phyloP scores from a whole-genome alignment of 2,888 invertebrate genomes.

The Carcina quercana region DNA sequence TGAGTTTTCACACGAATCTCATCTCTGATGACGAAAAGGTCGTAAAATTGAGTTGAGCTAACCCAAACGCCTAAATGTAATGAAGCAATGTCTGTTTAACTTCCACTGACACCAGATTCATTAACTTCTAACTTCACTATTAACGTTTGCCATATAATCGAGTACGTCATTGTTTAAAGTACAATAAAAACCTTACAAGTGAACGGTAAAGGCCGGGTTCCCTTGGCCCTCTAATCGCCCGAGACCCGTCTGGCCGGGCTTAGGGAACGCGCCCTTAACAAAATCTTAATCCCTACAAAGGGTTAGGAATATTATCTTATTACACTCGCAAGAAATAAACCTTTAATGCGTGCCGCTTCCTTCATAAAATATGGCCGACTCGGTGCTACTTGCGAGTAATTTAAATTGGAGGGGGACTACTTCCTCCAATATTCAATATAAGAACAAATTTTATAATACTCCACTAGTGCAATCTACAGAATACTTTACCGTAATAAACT shows the following conservation, averaged over 20 bases:
- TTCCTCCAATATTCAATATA: no score
- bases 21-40: no score
- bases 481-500: no score
- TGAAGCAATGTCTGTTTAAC: no score
- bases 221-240: conserved; percentile 39
- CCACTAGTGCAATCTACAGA: no score
- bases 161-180: conserved; percentile 34
- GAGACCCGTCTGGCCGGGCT: conserved; percentile 56
- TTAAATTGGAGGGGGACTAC: conserved; percentile 11
- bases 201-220: conserved; percentile 39
- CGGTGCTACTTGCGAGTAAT: neutral
- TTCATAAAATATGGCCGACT: conserved; percentile 39
- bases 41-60: no score
- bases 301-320: conserved; percentile 73
- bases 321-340: conserved; percentile 66
- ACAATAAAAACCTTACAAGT: conserved; percentile 64
- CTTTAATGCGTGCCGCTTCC: conserved; percentile 46
- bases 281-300: conserved; percentile 74
- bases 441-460: no score
- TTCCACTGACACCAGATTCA: no score
- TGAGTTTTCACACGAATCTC: no score
- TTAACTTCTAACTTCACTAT: no score
- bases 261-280: conserved; percentile 65
- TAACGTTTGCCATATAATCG: no score
- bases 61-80: no score